phyloP scores from a whole-genome alignment of 2,888 invertebrate genomes.

The Pterobdella sp. region DNA sequence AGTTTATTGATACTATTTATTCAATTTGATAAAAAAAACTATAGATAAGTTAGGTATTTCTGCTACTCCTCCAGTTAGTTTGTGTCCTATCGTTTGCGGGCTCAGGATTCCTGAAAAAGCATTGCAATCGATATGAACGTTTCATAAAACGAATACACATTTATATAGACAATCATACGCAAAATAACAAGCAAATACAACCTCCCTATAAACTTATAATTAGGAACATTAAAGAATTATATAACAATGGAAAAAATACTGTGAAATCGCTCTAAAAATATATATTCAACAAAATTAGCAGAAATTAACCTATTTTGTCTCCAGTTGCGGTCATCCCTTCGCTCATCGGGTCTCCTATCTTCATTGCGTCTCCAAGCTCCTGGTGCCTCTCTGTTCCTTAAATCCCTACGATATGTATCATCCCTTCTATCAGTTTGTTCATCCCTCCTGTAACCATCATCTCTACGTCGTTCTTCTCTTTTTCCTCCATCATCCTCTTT shows the following conservation, averaged over 20 bases:
- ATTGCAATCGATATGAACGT: neutral
- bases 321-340: constrained; percentile 12
- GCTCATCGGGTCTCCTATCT: neutral
- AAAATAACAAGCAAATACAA: too few relatives aligned
- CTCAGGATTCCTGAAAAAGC: neutral
- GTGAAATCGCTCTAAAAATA: too few relatives aligned
- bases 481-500: neutral
- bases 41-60: neutral
- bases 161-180: neutral
- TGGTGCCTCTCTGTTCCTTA: neutral
- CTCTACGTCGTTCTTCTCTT: constrained; percentile 9
- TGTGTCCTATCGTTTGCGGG: constrained; percentile 9
- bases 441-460: constrained; percentile 18
- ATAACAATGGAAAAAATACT: neutral
- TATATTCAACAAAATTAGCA: too few relatives aligned
- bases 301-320: too few relatives aligned
- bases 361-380: constrained; percentile 1
- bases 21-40: neutral
- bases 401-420: constrained; percentile 8
- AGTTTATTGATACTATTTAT: neutral
- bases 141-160: neutral
- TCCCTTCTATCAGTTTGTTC: neutral
- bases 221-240: neutral
- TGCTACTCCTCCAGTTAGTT: neutral
- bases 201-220: too few relatives aligned